Evolutionary conservation across 35 echinoderm and acorn worm genomes (phyloP).

Genomic region (Holothuria glaberrima): DNA sequence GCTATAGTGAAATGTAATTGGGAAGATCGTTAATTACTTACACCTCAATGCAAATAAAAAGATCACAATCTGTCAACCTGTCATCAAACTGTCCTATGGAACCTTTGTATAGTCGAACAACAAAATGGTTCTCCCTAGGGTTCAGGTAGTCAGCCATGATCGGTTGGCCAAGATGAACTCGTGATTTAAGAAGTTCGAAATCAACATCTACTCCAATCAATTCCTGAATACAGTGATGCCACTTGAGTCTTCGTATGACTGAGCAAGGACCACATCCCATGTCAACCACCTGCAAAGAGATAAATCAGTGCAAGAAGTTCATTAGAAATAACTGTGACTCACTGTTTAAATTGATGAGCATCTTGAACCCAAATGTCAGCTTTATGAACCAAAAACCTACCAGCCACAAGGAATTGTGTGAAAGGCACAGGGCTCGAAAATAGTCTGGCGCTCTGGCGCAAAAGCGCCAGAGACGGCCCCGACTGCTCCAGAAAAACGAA

Average conservation of each 20-base stretch:
- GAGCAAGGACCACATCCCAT: conserved; percentile 82
- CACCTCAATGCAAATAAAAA: conserved; percentile 84
- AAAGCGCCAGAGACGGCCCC: too few relatives aligned
- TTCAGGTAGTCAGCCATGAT: conserved; percentile 46
- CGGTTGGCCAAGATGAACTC: conserved; percentile 53
- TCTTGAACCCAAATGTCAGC: too few relatives aligned
- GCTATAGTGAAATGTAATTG: too few relatives aligned
- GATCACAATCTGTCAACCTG: conserved; percentile 60
- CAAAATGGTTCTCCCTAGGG: conserved; percentile 54
- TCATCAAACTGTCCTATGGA: conserved; percentile 70
- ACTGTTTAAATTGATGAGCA: too few relatives aligned
- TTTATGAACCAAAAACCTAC: too few relatives aligned
- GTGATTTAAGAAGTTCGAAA: conserved; percentile 26
- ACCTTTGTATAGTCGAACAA: conserved; percentile 57
- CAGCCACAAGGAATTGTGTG: too few relatives aligned
- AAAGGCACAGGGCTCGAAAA: too few relatives aligned
- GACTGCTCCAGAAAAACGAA: too few relatives aligned
- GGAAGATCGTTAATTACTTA: conserved; percentile 56
- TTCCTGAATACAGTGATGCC: conserved; percentile 61
- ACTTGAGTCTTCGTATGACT: conserved; percentile 66
- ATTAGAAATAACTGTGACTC: too few relatives aligned
- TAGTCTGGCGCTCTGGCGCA: too few relatives aligned
- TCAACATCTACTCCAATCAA: conserved; percentile 76
- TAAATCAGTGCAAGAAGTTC: too few relatives aligned
- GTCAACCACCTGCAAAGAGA: conserved; percentile 72